These are phyloP conservation scores for Malurus melanocephalus DNA, from an alignment of 2,113 vertebrate genomes.

Conservation along the genomic window DNA sequence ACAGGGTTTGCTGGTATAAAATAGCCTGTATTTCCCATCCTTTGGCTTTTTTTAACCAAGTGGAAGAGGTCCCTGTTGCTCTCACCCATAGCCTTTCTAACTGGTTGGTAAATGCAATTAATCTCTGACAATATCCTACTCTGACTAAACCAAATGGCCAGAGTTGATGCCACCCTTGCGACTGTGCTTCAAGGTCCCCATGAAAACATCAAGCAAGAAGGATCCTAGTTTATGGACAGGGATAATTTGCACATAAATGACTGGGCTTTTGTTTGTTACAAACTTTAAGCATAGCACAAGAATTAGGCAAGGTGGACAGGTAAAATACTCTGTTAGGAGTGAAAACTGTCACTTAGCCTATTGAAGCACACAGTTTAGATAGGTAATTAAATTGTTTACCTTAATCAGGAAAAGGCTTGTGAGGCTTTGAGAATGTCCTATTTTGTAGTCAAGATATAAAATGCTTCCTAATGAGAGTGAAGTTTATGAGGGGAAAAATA, in stretches of 20 bases:
- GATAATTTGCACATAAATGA: background rate
- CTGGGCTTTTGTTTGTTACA: background rate
- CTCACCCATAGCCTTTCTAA: background rate
- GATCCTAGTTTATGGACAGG: background rate
- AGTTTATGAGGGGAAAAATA: conserved; percentile 42
- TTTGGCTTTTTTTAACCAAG: background rate
- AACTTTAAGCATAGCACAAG: background rate
- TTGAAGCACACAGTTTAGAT: conserved; percentile 13
- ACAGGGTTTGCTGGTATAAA: background rate
- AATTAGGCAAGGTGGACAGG: background rate
- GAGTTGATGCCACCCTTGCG: background rate
- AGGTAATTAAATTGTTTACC: conserved; percentile 35
- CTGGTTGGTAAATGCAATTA: background rate
- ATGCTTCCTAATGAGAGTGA: conserved; percentile 8
- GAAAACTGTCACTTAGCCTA: background rate
- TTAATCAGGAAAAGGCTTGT: conserved; percentile 9
- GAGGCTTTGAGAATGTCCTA: background rate
- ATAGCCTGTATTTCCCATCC: background rate
- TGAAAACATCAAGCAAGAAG: background rate
- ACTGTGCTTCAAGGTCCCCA: background rate
- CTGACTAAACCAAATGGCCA: background rate
- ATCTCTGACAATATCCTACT: background rate
- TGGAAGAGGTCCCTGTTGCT: background rate
- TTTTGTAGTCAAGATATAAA: conserved; percentile 19
- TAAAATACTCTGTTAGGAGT: background rate